phyloP scores from a whole-genome alignment of 2,888 invertebrate genomes.

The Ptilodon capucinus region DNA sequence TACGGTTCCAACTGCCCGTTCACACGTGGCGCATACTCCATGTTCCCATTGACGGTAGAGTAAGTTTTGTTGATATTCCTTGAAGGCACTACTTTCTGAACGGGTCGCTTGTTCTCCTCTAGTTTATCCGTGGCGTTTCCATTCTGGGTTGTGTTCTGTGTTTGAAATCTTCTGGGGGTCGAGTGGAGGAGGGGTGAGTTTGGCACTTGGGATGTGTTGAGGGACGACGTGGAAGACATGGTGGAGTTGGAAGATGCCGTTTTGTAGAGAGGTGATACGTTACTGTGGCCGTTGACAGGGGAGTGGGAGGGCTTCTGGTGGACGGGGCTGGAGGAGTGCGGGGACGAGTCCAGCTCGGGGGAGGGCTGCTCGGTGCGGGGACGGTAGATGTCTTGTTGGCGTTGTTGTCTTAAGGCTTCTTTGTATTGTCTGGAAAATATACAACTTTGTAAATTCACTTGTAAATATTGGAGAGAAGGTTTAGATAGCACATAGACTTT shows the following conservation, averaged over 20 bases:
- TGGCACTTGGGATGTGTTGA: constrained; percentile 65
- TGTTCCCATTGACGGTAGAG: constrained; percentile 74
- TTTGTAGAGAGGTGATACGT: constrained; percentile 77
- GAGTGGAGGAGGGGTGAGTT: constrained; percentile 75
- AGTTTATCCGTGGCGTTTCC: constrained; percentile 59
- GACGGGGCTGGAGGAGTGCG: constrained; percentile 70
- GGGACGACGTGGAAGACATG: constrained; percentile 47
- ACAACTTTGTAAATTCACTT: constrained; percentile 8
- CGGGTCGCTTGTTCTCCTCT: constrained; percentile 85
- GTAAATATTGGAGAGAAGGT: not conserved
- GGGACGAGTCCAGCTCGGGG: constrained; percentile 79
- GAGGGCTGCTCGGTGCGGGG: constrained; percentile 84
- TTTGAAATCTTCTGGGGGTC: constrained; percentile 74
- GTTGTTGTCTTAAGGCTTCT: constrained; percentile 93
- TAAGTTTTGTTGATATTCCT: constrained; percentile 83
- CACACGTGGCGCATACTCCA: constrained; percentile 54
- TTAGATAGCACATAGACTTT: constrained; percentile 24
- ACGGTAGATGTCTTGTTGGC: constrained; percentile 91
- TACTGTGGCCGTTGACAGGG: constrained; percentile 80
- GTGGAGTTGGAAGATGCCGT: constrained; percentile 61
- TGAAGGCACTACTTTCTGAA: constrained; percentile 92
- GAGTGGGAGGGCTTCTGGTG: constrained; percentile 73
- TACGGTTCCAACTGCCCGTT: constrained; percentile 75
- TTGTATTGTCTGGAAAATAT: constrained; percentile 89
- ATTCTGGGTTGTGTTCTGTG: constrained; percentile 37